Percentiles rank a stretch among this genome's conserved stretches.
phyloP scores from a whole-genome alignment of 2,797 vertebrate species.

The Columba guinea region DNA sequence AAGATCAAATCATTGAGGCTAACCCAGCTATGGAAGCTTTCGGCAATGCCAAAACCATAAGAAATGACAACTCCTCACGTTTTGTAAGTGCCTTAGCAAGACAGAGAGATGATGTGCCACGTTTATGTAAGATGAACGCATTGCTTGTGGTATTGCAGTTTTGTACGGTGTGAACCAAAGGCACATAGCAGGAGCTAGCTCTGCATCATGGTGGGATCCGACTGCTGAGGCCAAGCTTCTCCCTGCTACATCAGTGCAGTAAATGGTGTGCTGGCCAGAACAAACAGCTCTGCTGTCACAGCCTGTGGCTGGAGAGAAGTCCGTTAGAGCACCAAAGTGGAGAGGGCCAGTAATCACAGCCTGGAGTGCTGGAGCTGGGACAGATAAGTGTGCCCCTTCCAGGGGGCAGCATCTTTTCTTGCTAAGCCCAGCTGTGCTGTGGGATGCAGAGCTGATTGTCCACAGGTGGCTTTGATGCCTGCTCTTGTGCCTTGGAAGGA shows the following conservation, averaged over 20 bases:
- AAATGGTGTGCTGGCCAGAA: background rate
- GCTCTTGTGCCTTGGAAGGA: background rate
- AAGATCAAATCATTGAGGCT: slow-evolving; percentile 96
- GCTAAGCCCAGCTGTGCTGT: background rate
- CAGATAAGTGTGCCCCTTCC: background rate
- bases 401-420: background rate
- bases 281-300: fast-evolving
- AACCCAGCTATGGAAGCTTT: slow-evolving; percentile 97
- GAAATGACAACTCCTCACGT: slow-evolving; percentile 94
- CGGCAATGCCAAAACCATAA: slow-evolving; percentile 93
- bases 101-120: background rate
- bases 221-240: background rate
- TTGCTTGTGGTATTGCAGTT: background rate
- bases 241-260: background rate
- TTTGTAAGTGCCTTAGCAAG: slow-evolving; percentile 83
- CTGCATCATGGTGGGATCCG: background rate
- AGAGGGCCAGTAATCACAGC: background rate
- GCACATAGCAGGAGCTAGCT: fast-evolving
- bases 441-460: background rate
- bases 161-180: background rate
- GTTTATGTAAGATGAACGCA: background rate
- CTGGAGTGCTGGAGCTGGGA: background rate
- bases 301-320: background rate
- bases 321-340: background rate
- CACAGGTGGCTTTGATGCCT: background rate